Evolutionary conservation across 2,888 invertebrate genomes (phyloP), one percentile per base, ranked within the genome.

Genomic region (Chironomus tentans): DNA sequence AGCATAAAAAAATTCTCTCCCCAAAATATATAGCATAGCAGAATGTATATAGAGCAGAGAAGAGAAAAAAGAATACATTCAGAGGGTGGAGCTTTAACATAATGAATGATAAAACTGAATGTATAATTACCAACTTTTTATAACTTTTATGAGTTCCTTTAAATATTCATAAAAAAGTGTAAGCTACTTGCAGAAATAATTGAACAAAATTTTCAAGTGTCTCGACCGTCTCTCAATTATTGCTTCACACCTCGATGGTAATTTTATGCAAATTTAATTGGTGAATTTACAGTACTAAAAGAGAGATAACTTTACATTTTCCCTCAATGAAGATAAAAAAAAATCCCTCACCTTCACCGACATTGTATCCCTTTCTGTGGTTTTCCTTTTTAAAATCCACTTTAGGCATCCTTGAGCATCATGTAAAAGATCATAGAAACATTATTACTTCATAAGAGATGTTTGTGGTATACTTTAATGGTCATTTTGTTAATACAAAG

Each of bases 211-310:
- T 12, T 24, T 65, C 18, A 24, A 65, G 65, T 65, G 65, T 21
- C 21, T 65, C 13, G 13, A 13, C 22, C 10, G 18, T 47, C 22
- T 70, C 22, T 72, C 62, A 61, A 56, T 72, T 72, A 50, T 22
- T 50, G 48, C 28, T 72, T 72, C 12, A 50, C 72, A 72, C 72
- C 62, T 72, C 50, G 72, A 72, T 72, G 72, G 72, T 18, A 62
- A 72, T 72, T 72, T 72, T 72, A 72, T 72, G 72, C 72, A 72
- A 72, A 72, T 72, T 72, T 61, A 71, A 71, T 71, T 71, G 22
- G 56, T 65, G 5, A 65, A 65, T 65, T 65, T 65, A 65, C 38
- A 38, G 38, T 10, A 4, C 3, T 28, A 28, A 28, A 28, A 4
- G 28, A 38, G 38, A 38, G 38, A 38, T 38, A 24, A 65, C 24